Evolutionary conservation across 1,140 invertebrate genomes (phyloP).

Genomic region (Littorina saxatilis): DNA sequence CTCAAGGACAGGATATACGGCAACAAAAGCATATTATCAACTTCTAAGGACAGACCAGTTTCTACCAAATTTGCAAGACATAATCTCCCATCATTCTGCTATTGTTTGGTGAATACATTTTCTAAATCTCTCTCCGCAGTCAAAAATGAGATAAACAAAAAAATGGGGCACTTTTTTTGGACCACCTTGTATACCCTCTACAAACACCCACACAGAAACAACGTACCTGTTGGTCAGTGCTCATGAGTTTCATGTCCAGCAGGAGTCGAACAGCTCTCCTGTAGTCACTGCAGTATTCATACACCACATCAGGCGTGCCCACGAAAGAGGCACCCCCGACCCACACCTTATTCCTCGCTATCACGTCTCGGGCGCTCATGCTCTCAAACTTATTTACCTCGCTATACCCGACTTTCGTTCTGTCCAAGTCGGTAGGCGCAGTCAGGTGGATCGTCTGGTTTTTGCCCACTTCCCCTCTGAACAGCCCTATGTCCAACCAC

Average conservation of each 20-base stretch:
- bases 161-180: too few relatives aligned
- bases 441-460: constrained; percentile 46
- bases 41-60: too few relatives aligned
- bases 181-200: too few relatives aligned
- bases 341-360: constrained; percentile 54
- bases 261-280: background rate
- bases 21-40: too few relatives aligned
- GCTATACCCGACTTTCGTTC: constrained; percentile 52
- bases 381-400: constrained; percentile 37
- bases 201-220: too few relatives aligned
- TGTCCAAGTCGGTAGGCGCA: constrained; percentile 54
- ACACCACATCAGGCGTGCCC: constrained; percentile 45
- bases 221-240: constrained; percentile 24
- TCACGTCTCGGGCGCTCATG: constrained; percentile 36
- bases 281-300: background rate
- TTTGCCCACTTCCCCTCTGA: constrained; percentile 43
- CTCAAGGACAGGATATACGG: too few relatives aligned
- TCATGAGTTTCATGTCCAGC: constrained; percentile 21
- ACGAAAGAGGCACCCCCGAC: constrained; percentile 59
- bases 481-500: constrained; percentile 66
- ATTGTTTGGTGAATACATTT: too few relatives aligned
- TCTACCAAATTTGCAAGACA: too few relatives aligned
- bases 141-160: too few relatives aligned
- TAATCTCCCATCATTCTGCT: too few relatives aligned
- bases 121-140: too few relatives aligned